A percentile compares a stretch with the other conserved stretches of the same genome.
Conservation (phyloP, 2,113 vertebrate genomes). For the Mungos mungo region DNA sequence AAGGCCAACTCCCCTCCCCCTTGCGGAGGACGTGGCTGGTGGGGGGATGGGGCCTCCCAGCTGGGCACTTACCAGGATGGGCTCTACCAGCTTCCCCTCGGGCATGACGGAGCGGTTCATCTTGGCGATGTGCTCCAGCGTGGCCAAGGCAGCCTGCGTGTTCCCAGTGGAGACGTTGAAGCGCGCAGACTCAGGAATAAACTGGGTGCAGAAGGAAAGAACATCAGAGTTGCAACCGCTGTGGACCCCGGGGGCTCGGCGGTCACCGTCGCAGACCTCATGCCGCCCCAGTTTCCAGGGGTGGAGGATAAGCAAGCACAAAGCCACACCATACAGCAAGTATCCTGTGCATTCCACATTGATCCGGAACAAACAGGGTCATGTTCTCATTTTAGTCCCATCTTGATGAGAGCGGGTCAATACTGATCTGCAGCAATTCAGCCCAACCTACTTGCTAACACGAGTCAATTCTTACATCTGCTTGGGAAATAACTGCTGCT, state of each 20-base stretch:
- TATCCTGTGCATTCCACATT: accelerated
- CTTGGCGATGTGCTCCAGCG: constrained; percentile 88
- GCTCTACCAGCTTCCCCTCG: constrained; percentile 88
- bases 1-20: neutral
- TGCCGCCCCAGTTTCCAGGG: accelerated
- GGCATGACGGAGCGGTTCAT: constrained; percentile 88
- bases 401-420: accelerated
- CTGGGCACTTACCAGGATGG: constrained; percentile 79
- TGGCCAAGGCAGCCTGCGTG: constrained; percentile 83
- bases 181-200: constrained; percentile 95
- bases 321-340: accelerated
- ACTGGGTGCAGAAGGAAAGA: constrained; percentile 81
- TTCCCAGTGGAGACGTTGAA: constrained; percentile 93
- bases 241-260: accelerated
- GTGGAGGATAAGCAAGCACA: accelerated
- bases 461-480: neutral
- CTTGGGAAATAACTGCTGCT: neutral
- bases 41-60: no score
- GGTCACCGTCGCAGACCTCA: accelerated
- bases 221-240: neutral
- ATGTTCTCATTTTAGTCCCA: accelerated
- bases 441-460: neutral
- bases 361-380: neutral
- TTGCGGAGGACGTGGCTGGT: neutral
- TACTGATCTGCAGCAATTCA: accelerated